Percentiles rank a stretch among this genome's conserved stretches.
These are phyloP conservation scores for Chunga burmeisteri DNA, from an alignment of 2,113 vertebrate genomes.

Conservation along the genomic window DNA sequence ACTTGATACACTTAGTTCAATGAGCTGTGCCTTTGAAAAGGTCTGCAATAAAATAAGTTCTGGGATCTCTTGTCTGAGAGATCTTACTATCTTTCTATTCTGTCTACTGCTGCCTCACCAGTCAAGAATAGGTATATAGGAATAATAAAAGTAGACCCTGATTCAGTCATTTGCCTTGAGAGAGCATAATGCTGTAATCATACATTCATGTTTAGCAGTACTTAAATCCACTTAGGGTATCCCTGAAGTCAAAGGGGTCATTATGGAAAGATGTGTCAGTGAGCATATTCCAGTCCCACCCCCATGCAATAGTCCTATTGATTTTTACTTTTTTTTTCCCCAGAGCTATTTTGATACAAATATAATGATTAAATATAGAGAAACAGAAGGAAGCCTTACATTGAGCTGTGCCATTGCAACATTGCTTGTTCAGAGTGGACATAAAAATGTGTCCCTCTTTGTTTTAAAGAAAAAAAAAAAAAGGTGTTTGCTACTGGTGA, in stretches of 20 bases:
- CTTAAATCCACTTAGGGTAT: background rate
- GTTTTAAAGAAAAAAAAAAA: background rate
- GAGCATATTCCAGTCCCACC: background rate
- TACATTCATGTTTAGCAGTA: background rate
- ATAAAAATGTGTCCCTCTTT: background rate
- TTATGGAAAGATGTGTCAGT: background rate
- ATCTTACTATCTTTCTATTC: background rate
- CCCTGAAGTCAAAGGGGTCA: background rate
- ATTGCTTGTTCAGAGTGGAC: background rate
- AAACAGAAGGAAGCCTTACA: background rate
- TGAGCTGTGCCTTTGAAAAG: background rate
- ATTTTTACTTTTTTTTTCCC: background rate
- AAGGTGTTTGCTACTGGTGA: background rate
- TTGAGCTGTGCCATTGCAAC: background rate
- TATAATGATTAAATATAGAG: background rate
- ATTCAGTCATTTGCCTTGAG: background rate
- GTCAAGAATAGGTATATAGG: background rate
- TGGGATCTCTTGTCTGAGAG: background rate
- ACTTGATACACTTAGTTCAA: background rate
- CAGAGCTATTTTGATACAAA: background rate
- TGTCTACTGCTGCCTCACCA: background rate
- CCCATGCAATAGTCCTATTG: background rate
- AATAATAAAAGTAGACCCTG: background rate
- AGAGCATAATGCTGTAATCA: background rate
- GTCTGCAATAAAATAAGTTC: background rate